Percentiles rank a stretch among this genome's conserved stretches.
phyloP scores from a whole-genome alignment of 92 coral and sea anemone species.

The Porites cylindrica region DNA sequence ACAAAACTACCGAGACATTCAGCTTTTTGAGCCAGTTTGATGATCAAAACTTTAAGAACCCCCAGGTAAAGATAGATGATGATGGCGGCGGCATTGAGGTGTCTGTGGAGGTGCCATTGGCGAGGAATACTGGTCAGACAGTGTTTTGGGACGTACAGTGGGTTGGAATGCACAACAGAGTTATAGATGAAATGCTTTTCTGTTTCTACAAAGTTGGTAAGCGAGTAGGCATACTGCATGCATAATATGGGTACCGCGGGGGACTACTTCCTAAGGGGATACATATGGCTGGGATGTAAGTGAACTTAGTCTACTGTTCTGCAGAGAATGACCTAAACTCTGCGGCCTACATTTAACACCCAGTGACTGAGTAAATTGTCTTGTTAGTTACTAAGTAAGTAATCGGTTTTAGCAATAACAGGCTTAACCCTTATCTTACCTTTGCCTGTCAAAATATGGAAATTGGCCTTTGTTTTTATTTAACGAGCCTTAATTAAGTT shows the following conservation, averaged over 20 bases:
- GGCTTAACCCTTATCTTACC: too few species aligned
- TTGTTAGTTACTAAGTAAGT: too few species aligned
- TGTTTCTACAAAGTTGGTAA: constrained; percentile 25
- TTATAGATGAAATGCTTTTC: constrained; percentile 25
- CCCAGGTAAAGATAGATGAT: not conserved
- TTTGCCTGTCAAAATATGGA: too few species aligned
- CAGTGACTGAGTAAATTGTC: too few species aligned
- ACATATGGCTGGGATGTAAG: too few species aligned
- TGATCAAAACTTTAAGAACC: not conserved
- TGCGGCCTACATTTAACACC: too few species aligned
- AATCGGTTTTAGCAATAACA: too few species aligned
- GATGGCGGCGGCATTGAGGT: constrained; percentile 10
- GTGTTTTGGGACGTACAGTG: constrained; percentile 29
- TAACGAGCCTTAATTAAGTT: too few species aligned
- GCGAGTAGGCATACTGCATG: not conserved
- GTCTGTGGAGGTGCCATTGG: constrained; percentile 13
- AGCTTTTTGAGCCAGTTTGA: not conserved
- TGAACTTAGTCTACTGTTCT: too few species aligned
- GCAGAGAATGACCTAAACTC: too few species aligned
- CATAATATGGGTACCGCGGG: not conserved
- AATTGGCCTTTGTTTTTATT: too few species aligned
- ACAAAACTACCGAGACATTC: constrained; percentile 9
- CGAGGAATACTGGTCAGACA: not conserved
- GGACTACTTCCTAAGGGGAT: not conserved
- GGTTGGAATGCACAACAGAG: constrained; percentile 30